Evolutionary conservation across 1,140 invertebrate genomes (phyloP).

Genomic region (Drosophila guanche): DNA sequence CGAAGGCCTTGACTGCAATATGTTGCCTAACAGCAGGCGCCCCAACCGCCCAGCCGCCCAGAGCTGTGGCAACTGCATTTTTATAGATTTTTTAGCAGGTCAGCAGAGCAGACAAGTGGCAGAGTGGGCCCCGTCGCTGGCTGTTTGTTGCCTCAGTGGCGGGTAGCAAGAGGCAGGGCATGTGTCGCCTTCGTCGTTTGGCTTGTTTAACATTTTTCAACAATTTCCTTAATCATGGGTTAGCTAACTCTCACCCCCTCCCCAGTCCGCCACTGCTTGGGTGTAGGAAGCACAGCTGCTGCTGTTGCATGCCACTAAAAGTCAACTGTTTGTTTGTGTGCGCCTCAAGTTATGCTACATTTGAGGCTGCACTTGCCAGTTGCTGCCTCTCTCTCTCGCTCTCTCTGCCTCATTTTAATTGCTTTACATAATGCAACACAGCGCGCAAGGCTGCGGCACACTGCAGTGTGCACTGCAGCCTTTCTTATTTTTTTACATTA

Average conservation of each 20-base stretch:
- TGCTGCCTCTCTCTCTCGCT: slow-evolving; percentile 7
- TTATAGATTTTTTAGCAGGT: slow-evolving; percentile 79
- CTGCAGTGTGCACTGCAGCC: slow-evolving; percentile 50
- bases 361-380: slow-evolving; percentile 23
- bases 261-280: neutral
- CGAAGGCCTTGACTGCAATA: slow-evolving; percentile 79
- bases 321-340: slow-evolving; percentile 62
- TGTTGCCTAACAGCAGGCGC: slow-evolving; percentile 74
- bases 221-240: slow-evolving; percentile 79
- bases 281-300: slow-evolving; percentile 44
- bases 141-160: neutral
- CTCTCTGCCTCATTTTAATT: slow-evolving; percentile 71
- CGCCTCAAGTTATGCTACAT: slow-evolving; percentile 60
- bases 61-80: slow-evolving; percentile 44
- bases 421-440: slow-evolving; percentile 72
- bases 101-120: slow-evolving; percentile 38
- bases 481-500: slow-evolving; percentile 49
- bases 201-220: slow-evolving; percentile 79
- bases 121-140: neutral
- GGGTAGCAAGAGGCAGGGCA: slow-evolving; percentile 2
- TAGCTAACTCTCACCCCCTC: slow-evolving; percentile 30
- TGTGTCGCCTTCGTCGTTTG: slow-evolving; percentile 34
- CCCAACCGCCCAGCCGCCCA: neutral
- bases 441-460: slow-evolving; percentile 32
- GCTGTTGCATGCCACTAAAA: slow-evolving; percentile 68